Evolutionary conservation across 2,797 vertebrate genomes (phyloP).

Genomic region (Pyrocephalus nanus): DNA sequence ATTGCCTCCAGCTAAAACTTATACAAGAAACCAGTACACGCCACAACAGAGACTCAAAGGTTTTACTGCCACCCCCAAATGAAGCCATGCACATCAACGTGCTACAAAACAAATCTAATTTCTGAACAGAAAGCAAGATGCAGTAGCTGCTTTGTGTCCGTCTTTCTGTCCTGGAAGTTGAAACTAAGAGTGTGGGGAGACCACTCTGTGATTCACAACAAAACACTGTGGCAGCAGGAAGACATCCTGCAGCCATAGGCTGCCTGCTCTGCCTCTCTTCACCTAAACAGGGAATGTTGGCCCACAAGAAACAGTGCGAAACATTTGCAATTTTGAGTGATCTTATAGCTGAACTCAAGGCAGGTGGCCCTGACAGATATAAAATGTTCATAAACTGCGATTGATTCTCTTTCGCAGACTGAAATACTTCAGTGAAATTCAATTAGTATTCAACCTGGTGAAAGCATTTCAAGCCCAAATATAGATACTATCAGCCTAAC

Average conservation of each 20-base stretch:
- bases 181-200: neutral
- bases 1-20: neutral
- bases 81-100: neutral
- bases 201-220: neutral
- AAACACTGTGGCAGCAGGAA: neutral
- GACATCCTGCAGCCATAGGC: neutral
- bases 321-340: neutral
- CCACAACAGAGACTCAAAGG: neutral
- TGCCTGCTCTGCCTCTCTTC: neutral
- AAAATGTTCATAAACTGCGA: neutral
- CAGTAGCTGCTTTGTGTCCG: neutral
- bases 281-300: accelerated
- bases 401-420: neutral
- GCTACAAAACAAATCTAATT: neutral
- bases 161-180: neutral
- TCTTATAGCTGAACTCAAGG: neutral
- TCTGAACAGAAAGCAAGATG: neutral
- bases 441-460: neutral
- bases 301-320: neutral
- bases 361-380: neutral
- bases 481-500: neutral
- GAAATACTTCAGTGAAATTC: neutral
- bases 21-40: neutral
- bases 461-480: neutral
- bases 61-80: neutral